A percentile compares a stretch with the other conserved stretches of the same genome.
These are phyloP conservation scores for Mionectes olivaceus DNA, from an alignment of 2,797 vertebrate genomes.

Conservation along the genomic window DNA sequence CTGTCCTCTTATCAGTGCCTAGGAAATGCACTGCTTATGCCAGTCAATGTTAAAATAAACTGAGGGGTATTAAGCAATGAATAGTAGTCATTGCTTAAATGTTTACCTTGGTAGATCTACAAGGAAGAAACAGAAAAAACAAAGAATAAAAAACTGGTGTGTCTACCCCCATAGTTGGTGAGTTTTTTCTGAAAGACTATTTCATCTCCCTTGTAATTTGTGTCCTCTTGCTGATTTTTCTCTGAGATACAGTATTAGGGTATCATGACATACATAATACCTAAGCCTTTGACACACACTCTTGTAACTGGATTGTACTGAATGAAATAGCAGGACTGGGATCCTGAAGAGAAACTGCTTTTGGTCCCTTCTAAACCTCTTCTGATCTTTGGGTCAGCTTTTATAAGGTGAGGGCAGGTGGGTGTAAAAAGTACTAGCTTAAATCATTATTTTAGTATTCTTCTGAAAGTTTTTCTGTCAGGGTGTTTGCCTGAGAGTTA, in stretches of 20 bases:
- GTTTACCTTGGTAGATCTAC: not conserved
- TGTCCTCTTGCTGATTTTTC: not conserved
- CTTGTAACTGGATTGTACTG: not conserved
- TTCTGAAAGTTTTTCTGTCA: not conserved
- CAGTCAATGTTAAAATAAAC: not conserved
- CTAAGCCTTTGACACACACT: not conserved
- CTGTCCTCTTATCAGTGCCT: not conserved
- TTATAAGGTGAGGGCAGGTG: not conserved
- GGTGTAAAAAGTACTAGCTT: not conserved
- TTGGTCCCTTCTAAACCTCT: not conserved
- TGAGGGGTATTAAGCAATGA: not conserved
- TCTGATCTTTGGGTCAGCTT: not conserved
- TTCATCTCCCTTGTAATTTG: not conserved
- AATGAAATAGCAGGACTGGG: not conserved
- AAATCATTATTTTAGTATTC: not conserved
- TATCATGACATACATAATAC: accelerated
- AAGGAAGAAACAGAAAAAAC: not conserved
- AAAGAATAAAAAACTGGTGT: accelerated
- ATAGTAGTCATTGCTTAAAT: too few relatives aligned
- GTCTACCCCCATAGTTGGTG: not conserved
- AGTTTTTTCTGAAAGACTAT: not conserved
- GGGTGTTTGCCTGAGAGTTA: not conserved
- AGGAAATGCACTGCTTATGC: not conserved
- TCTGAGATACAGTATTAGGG: not conserved
- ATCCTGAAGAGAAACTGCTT: not conserved